Evolutionary conservation across 2,888 invertebrate genomes (phyloP).

Genomic region (Perizoma flavofasciatum): DNA sequence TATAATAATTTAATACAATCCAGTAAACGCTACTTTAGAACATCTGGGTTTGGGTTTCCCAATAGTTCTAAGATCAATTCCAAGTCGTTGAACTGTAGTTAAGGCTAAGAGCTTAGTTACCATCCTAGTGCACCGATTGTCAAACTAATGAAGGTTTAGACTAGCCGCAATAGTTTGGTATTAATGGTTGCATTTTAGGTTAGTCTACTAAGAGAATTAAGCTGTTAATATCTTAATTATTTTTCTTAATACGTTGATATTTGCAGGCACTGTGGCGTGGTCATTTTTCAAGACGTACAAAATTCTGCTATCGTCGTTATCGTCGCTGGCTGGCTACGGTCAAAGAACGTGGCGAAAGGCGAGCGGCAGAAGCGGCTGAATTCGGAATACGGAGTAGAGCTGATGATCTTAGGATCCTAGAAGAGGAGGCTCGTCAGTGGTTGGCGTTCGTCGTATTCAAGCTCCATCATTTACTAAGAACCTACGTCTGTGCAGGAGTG

Average conservation of each 20-base stretch:
- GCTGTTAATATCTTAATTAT: neutral
- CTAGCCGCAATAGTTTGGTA: conserved; percentile 1
- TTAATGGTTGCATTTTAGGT: neutral
- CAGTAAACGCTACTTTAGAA: conserved; percentile 25
- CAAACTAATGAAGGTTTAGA: conserved; percentile 12
- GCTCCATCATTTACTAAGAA: conserved; percentile 73
- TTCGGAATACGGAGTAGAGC: conserved; percentile 70
- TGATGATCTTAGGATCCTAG: conserved; percentile 69
- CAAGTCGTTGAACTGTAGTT: conserved; percentile 24
- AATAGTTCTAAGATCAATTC: conserved; percentile 29
- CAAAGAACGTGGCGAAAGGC: conserved; percentile 65
- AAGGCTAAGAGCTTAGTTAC: conserved; percentile 18
- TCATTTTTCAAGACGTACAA: conserved; percentile 66
- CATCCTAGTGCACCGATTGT: conserved; percentile 15
- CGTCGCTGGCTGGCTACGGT: conserved; percentile 70
- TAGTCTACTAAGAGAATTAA: neutral
- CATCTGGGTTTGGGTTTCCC: conserved; percentile 25
- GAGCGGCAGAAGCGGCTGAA: conserved; percentile 71
- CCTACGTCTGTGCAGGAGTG: conserved; percentile 66
- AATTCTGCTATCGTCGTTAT: conserved; percentile 71
- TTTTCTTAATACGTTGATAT: neutral
- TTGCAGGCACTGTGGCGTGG: conserved; percentile 72
- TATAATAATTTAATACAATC: conserved; percentile 17
- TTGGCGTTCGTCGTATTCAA: conserved; percentile 76
- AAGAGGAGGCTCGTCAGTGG: conserved; percentile 75